These are phyloP conservation scores for Tinea trinotella DNA, from an alignment of 2,888 invertebrate species.

Conservation along the genomic window DNA sequence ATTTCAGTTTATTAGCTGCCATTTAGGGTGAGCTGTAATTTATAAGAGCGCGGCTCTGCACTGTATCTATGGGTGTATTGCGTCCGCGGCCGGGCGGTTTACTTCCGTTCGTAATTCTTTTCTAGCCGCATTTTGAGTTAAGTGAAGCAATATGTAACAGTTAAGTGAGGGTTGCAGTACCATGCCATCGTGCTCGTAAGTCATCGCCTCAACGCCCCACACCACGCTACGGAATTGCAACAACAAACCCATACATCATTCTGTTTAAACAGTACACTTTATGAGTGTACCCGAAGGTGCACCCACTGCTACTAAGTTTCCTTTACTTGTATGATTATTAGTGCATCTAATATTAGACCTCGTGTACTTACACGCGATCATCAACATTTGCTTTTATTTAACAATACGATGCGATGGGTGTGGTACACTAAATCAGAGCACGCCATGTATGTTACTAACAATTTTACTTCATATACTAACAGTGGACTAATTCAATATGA, in stretches of 20 bases:
- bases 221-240: constrained; percentile 23
- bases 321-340: not conserved
- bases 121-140: constrained; percentile 4
- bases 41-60: constrained; percentile 32
- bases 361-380: not conserved
- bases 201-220: constrained; percentile 37
- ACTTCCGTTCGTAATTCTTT: constrained; percentile 8
- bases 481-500: not conserved
- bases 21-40: constrained; percentile 31
- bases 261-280: constrained; percentile 34
- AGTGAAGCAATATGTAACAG: constrained; percentile 54
- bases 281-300: constrained; percentile 8
- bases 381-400: not conserved
- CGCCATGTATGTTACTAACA: not conserved
- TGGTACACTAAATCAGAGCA: not conserved
- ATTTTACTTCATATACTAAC: not conserved
- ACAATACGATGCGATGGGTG: not conserved
- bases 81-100: constrained; percentile 32
- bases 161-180: constrained; percentile 42
- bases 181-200: constrained; percentile 40
- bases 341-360: constrained; percentile 8
- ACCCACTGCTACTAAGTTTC: not conserved
- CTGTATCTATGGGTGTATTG: constrained; percentile 34
- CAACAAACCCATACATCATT: constrained; percentile 40
- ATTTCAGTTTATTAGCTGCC: constrained; percentile 33